Evolutionary conservation across 2,113 vertebrate genomes (phyloP), one percentile per base, ranked within the genome.

Genomic region (Forbesichthys papilliferus): DNA sequence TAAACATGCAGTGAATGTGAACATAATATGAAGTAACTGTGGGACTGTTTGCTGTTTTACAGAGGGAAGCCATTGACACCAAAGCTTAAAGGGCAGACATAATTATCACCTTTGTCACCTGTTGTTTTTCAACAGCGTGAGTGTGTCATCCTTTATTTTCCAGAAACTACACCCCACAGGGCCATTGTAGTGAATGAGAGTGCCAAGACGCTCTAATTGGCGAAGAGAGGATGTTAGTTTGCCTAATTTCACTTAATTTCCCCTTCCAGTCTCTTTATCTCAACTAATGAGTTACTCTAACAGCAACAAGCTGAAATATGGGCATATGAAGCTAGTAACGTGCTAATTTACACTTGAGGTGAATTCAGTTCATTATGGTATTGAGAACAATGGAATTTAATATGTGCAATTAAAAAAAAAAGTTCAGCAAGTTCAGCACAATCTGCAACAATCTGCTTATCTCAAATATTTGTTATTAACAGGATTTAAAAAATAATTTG

Each of bases 271-370:
- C 55, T 53, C 67, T 71, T 78, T 60, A 58, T 78, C 61, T 68
- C n/a, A 1, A 16, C 74, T 4, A 16, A 58, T 49, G 57, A 49
- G 73, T 53, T 53, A 53, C 52, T 53, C 73, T 74, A 47, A 68
- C 65, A 68, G 78, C 48, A 1, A 63, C 72, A 48, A 60, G 62
- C 77, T 85, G 62, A 84, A 77, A 82, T 79, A 78, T 69, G 68
- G 52, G 78, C 71, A 65, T 85, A 78, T 85, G 80, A 73, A 71
- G 65, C 73, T 67, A 60, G 62, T 56, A 71, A 80, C 34, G 77
- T 27, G 27, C 83, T 75, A 75, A 76, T 83, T 81, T 84, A 54
- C 80, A 64, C 61, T 81, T 58, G 7, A 42, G 5, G 5, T 42
- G 5, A 6, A 42, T 42, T 6, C 4, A 42, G 7, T 42, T 27